Conservation (phyloP, 2,797 vertebrate species). For the Synaphobranchus kaupii region DNA sequence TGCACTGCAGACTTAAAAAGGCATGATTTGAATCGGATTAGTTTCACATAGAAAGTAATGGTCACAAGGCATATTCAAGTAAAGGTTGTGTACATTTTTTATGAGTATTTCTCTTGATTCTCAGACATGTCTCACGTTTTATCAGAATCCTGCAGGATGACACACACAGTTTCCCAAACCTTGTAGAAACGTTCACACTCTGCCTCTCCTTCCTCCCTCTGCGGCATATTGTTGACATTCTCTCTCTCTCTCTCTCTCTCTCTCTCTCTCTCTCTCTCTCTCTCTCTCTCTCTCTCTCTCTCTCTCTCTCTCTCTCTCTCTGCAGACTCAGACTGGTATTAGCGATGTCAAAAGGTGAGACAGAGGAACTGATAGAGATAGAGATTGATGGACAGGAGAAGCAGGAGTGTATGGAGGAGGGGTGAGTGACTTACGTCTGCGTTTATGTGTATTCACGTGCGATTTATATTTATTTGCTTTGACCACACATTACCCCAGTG, state of each 20-base stretch:
- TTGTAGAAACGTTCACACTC: not conserved
- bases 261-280: conserved; percentile 52
- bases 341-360: conserved; percentile 92
- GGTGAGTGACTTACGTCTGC: conserved; percentile 57
- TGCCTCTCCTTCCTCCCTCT: not conserved
- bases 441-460: not conserved
- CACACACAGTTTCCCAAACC: not conserved
- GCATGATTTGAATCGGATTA: not conserved
- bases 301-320: conserved; percentile 52
- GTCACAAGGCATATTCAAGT: not conserved
- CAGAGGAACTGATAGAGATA: conserved; percentile 98
- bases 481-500: not conserved
- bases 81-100: not conserved
- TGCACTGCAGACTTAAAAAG: not conserved
- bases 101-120: not conserved
- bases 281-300: conserved; percentile 52
- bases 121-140: not conserved
- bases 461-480: not conserved
- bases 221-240: not conserved
- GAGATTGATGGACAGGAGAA: conserved; percentile 95
- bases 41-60: not conserved
- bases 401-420: conserved; percentile 78
- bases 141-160: not conserved
- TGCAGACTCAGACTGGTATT: conserved; percentile 18
- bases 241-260: conserved; percentile 53